phyloP scores from a whole-genome alignment of 53 echinoderm and acorn worm genomes.

The Temnopleurus reevesii region DNA sequence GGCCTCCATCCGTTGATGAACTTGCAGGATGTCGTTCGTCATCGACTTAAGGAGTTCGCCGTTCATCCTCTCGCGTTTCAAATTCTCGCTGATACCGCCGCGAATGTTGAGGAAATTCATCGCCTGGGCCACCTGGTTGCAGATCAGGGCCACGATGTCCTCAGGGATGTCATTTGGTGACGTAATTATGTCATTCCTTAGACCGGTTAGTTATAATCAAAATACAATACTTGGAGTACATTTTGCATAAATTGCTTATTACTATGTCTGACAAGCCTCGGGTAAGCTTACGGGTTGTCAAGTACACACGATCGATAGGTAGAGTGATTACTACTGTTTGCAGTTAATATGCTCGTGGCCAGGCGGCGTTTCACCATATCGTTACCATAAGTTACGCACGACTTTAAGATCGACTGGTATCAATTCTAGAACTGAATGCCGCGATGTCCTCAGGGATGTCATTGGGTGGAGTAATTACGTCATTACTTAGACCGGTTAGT shows the following conservation, averaged over 20 bases:
- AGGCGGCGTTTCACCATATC: slow-evolving; percentile 3
- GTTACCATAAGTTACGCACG: too few relatives aligned
- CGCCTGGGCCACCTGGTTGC: slow-evolving; percentile 38
- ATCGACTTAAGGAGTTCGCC: slow-evolving; percentile 52
- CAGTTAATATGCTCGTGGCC: too few relatives aligned
- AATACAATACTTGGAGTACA: too few relatives aligned
- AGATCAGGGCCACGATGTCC: slow-evolving; percentile 18
- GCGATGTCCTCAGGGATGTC: slow-evolving; percentile 41
- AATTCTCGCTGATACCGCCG: not conserved
- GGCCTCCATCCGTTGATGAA: slow-evolving; percentile 88
- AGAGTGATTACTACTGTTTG: too few relatives aligned
- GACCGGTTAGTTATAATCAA: too few relatives aligned
- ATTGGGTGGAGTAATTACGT: not conserved
- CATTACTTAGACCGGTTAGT: too few relatives aligned
- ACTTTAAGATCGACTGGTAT: not conserved
- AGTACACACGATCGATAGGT: too few relatives aligned
- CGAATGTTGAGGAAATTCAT: slow-evolving; percentile 27
- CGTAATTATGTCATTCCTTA: too few relatives aligned
- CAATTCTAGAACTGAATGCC: not conserved
- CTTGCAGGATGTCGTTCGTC: slow-evolving; percentile 68
- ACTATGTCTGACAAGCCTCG: too few relatives aligned
- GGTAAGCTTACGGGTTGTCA: too few relatives aligned
- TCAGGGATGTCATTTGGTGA: not conserved
- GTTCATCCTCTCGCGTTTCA: slow-evolving; percentile 20
- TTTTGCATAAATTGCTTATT: too few relatives aligned